Conservation (phyloP, 2,888 invertebrate species). For the Eristalis tenax region DNA sequence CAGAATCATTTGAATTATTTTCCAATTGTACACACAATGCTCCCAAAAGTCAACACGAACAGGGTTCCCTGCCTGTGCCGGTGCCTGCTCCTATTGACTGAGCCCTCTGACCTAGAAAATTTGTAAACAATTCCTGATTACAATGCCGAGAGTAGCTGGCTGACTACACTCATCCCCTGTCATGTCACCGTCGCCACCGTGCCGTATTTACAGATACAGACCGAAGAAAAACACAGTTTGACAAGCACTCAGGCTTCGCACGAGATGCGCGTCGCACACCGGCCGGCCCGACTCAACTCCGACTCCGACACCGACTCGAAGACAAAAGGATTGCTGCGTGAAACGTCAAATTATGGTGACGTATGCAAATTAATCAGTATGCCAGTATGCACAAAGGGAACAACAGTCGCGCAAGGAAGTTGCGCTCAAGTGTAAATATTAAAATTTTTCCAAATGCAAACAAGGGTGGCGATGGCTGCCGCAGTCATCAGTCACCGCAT, state of each 20-base stretch:
- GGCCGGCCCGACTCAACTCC: conserved; percentile 2
- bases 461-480: conserved; percentile 38
- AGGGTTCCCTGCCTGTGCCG: conserved; percentile 29
- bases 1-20: conserved; percentile 61
- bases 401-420: conserved; percentile 64
- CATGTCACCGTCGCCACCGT: not conserved
- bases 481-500: not conserved
- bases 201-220: conserved; percentile 57
- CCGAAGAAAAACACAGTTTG: conserved; percentile 53
- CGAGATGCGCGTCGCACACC: not conserved
- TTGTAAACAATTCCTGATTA: conserved; percentile 72
- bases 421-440: conserved; percentile 71
- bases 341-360: conserved; percentile 73
- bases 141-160: conserved; percentile 51
- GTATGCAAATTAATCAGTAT: conserved; percentile 73
- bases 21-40: conserved; percentile 54
- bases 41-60: conserved; percentile 60
- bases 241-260: conserved; percentile 52
- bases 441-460: conserved; percentile 66
- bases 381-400: conserved; percentile 65
- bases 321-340: conserved; percentile 62
- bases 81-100: conserved; percentile 47
- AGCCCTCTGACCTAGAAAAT: conserved; percentile 68
- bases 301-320: conserved; percentile 14
- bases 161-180: conserved; percentile 29